Conservation (phyloP, 2,888 invertebrate genomes). For the Pardosa pseudoannulata region DNA sequence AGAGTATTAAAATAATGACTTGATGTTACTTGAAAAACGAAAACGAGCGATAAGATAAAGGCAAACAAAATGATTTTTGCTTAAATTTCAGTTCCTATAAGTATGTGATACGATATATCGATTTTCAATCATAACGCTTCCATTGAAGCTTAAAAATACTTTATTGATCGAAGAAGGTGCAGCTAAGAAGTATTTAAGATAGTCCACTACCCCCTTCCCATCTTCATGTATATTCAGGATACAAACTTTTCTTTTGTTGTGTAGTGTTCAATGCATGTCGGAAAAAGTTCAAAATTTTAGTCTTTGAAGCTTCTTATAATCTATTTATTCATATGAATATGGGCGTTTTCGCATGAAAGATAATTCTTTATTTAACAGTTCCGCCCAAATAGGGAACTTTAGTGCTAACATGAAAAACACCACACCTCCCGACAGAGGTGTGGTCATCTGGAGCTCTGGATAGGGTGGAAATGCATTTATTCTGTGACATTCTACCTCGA, state of each 20-base stretch:
- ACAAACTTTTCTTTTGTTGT: background rate
- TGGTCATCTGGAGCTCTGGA: too few species aligned
- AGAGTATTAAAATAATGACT: slow-evolving; percentile 10
- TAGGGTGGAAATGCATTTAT: too few species aligned
- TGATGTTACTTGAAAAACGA: background rate
- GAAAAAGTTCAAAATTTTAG: too few species aligned
- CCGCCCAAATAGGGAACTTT: background rate
- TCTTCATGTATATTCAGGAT: background rate
- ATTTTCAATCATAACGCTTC: slow-evolving; percentile 13
- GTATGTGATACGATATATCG: slow-evolving; percentile 7
- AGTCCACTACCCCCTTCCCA: background rate
- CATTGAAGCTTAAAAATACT: slow-evolving; percentile 8
- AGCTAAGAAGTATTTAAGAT: background rate
- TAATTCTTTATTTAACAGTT: background rate
- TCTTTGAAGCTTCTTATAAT: too few species aligned
- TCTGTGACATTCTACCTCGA: too few species aligned
- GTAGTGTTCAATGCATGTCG: too few species aligned
- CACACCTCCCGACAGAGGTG: background rate
- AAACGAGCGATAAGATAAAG: background rate
- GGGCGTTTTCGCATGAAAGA: background rate
- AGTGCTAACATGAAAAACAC: background rate
- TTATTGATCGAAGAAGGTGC: slow-evolving; percentile 2
- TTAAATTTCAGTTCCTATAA: slow-evolving; percentile 10
- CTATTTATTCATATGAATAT: background rate
- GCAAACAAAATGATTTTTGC: slow-evolving; percentile 17